Base-by-base conservation (phyloP, 1,140 invertebrate genomes). In the Drosophila setifemur region DNA sequence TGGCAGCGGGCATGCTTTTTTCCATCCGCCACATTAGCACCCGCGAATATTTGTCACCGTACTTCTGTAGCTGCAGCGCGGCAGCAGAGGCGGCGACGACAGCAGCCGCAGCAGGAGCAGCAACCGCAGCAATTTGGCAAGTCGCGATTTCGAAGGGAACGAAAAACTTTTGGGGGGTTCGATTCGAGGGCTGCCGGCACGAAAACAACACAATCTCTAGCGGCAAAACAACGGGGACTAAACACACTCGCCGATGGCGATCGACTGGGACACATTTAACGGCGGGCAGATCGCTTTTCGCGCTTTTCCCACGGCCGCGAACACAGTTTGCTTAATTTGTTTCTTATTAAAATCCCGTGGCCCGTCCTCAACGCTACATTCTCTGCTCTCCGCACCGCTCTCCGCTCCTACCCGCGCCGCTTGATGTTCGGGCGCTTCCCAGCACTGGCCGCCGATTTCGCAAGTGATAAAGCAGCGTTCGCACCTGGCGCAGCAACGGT, bases 351-450 rank as follows among this genome's bases (percentile, higher is more conserved):
- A 82, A 72, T 77, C 52, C 49, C 54, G 68, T 76, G 74, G 57
- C 57, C 58, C 67, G 76, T 82, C 64, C 68, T 73, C 73, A 82
- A 82, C 78, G 78, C 78, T 83, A 83, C 73, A 82, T 77, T 82
- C 74, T 67, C 49, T 76, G 73, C 58, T 11, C 57, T 28, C 57
- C 19, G 19, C 68, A 45, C 73, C 61, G 43, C 69, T 18, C 14
- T 12, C 16, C 44, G 54, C 25, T 45, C 54, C 44, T 64, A 70
- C 81, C 71, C 58, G 48, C 48, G 48, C 19, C 21, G 49, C 26
- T n/a, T 76, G 64, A 55, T 50, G 61, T 64, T 68, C 53, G 63
- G 1, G 12, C 54, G 50, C 64, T 83, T 66, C 39, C 11, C 79
- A 85, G 54, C 79, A 85, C 79, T 83, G 64, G 9, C 37, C 12